These are phyloP conservation scores for Theristicus caerulescens DNA, from an alignment of 2,113 vertebrate genomes.

Conservation along the genomic window DNA sequence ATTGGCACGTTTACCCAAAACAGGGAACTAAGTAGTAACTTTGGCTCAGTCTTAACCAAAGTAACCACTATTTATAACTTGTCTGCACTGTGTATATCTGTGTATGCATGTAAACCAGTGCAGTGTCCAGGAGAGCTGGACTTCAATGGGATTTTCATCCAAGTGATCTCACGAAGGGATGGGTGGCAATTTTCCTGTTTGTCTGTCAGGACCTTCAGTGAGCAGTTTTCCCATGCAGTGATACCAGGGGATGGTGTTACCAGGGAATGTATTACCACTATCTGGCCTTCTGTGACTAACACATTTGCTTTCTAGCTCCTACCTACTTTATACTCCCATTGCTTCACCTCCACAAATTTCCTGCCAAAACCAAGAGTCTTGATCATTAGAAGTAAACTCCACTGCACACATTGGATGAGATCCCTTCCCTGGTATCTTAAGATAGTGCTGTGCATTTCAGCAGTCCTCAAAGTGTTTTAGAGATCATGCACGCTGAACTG, in stretches of 20 bases:
- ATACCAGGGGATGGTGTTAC: no score
- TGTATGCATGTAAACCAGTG: fast-evolving
- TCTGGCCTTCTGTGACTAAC: neutral
- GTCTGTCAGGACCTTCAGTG: neutral
- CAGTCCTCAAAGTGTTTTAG: neutral
- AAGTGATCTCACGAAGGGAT: fast-evolving
- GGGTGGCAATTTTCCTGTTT: neutral
- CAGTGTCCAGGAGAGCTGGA: neutral
- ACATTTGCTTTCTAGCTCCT: neutral
- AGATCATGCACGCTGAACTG: neutral
- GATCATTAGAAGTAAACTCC: neutral
- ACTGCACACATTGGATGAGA: neutral
- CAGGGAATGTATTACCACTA: neutral
- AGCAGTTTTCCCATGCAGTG: neutral
- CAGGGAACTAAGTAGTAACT: neutral
- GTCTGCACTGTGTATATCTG: neutral
- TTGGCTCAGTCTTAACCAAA: neutral
- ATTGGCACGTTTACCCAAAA: fast-evolving
- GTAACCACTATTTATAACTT: neutral
- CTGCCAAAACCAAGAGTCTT: neutral
- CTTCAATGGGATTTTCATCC: neutral
- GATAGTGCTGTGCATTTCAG: neutral
- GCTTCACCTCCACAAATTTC: neutral
- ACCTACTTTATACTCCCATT: neutral
- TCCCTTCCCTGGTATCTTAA: neutral